A percentile compares a stretch with the other conserved stretches of the same genome.
Evolutionary conservation across 2,888 invertebrate species (phyloP).

Genomic region (Steinernema scapterisci): DNA sequence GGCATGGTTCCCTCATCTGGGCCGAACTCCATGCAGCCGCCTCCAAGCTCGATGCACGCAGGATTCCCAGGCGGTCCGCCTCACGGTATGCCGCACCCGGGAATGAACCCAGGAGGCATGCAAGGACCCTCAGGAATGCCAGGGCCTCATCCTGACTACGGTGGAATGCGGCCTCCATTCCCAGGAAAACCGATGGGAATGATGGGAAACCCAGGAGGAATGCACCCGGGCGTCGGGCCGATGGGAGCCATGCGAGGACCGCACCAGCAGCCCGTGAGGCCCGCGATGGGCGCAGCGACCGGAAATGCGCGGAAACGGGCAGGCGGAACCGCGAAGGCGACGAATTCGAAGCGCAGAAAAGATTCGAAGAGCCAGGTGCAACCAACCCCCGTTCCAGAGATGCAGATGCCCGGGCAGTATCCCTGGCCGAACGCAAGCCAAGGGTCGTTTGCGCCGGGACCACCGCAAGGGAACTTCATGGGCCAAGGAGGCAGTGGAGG

Average conservation of each 20-base stretch:
- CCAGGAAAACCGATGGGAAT: slow-evolving; percentile 27
- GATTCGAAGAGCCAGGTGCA: slow-evolving; percentile 10
- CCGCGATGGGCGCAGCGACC: background rate
- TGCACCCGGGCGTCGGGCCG: background rate
- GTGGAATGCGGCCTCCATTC: slow-evolving; percentile 15
- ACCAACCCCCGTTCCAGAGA: background rate
- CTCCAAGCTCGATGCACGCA: slow-evolving; percentile 6
- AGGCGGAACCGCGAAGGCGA: background rate
- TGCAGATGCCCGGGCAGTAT: background rate
- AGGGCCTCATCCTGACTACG: slow-evolving; percentile 12
- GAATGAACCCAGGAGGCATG: background rate
- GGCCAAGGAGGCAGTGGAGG: background rate
- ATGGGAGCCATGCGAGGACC: slow-evolving; percentile 2
- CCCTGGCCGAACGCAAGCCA: slow-evolving; percentile 16
- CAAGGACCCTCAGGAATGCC: slow-evolving; percentile 16
- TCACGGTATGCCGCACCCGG: slow-evolving; percentile 3
- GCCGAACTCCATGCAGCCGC: background rate
- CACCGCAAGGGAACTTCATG: background rate
- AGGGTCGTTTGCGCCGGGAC: background rate
- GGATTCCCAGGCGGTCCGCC: slow-evolving; percentile 9
- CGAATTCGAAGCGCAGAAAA: slow-evolving; percentile 7
- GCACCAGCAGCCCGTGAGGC: slow-evolving; percentile 17
- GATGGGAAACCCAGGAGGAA: slow-evolving; percentile 14
- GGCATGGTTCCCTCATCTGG: background rate
- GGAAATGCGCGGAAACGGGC: background rate